These are phyloP conservation scores for Hemicordylus capensis DNA, from an alignment of 2,113 vertebrate species.

Conservation along the genomic window DNA sequence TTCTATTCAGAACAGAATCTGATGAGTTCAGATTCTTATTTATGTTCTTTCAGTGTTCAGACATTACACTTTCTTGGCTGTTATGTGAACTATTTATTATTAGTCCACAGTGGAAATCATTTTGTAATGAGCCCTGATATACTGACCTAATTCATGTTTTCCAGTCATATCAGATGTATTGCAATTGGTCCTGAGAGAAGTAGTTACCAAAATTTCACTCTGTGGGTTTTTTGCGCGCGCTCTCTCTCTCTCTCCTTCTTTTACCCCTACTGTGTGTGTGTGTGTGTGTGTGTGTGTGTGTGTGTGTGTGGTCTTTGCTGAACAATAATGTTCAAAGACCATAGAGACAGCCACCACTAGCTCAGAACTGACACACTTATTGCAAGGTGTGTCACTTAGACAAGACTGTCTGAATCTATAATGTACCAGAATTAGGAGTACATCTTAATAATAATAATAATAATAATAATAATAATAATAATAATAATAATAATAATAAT, in stretches of 20 bases:
- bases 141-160: slow-evolving; percentile 48
- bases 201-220: slow-evolving; percentile 52
- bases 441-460: too few relatives aligned
- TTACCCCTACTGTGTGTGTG: too few relatives aligned
- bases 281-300: background rate
- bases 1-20: slow-evolving; percentile 47
- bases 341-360: background rate
- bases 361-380: background rate
- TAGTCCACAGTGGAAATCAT: slow-evolving; percentile 40
- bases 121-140: slow-evolving; percentile 55
- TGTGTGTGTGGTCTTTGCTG: too few relatives aligned
- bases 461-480: too few relatives aligned
- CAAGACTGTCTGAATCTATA: background rate
- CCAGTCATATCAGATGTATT: slow-evolving; percentile 53
- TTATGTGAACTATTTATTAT: slow-evolving; percentile 65
- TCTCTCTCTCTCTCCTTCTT: too few relatives aligned
- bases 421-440: background rate
- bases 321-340: background rate
- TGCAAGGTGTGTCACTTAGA: background rate
- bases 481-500: too few relatives aligned
- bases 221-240: too few relatives aligned
- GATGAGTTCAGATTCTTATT: slow-evolving; percentile 56
- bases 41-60: slow-evolving; percentile 51
- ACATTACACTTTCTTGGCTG: slow-evolving; percentile 41
- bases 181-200: slow-evolving; percentile 54